Percentiles rank a stretch among this genome's conserved stretches.
Conservation (phyloP, 2,113 vertebrate genomes). For the Azemiops feae region DNA sequence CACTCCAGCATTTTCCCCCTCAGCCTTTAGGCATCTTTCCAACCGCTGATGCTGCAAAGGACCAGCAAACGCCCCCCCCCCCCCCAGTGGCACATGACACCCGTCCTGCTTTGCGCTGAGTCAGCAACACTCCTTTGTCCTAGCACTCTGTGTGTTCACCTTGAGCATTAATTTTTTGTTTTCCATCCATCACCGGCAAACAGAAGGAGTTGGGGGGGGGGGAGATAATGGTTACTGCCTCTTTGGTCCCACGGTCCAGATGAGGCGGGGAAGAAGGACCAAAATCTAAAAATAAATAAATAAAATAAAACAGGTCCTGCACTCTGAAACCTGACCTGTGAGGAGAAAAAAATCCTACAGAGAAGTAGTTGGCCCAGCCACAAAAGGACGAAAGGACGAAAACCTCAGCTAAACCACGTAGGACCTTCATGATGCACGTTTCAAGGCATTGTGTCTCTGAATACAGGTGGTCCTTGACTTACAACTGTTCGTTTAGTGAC, state of each 20-base stretch:
- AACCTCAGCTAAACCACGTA: not conserved
- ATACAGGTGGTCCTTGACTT: not conserved
- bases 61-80: not conserved
- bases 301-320: not conserved
- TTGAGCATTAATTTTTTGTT: conserved; percentile 18
- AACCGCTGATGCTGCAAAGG: not conserved
- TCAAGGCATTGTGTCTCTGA: not conserved
- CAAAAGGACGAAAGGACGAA: not conserved
- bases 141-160: conserved; percentile 3
- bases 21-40: not conserved
- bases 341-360: not conserved
- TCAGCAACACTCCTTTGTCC: not conserved
- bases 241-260: not conserved
- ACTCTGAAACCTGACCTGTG: not conserved
- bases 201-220: no score
- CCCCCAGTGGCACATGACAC: not conserved
- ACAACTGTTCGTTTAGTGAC: no score
- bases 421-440: not conserved
- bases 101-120: not conserved
- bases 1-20: not conserved
- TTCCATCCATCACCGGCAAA: not conserved
- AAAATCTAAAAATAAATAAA: not conserved
- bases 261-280: not conserved
- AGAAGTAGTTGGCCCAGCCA: not conserved
- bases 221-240: no score